Evolutionary conservation across 2,113 vertebrate species (phyloP).

Genomic region (Tyto alba): DNA sequence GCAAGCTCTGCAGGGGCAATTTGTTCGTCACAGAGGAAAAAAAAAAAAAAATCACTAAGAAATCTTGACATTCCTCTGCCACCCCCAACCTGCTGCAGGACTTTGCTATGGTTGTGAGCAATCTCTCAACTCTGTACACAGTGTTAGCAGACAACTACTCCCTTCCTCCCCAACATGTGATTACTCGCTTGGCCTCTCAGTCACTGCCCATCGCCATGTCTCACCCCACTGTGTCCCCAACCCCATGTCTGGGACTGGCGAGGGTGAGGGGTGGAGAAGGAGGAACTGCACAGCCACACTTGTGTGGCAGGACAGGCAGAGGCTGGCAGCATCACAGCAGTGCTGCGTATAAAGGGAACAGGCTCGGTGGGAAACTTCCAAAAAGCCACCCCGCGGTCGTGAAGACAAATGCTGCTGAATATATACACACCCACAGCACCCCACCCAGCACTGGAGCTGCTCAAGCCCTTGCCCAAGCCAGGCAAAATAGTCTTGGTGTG

Average conservation of each 20-base stretch:
- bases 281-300: neutral
- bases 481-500: accelerated
- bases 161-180: neutral
- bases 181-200: neutral
- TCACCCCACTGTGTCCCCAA: neutral
- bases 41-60: neutral
- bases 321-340: neutral
- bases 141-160: neutral
- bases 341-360: neutral
- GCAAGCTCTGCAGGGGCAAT: neutral
- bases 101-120: neutral
- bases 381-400: neutral
- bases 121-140: constrained; percentile 36
- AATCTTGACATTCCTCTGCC: neutral
- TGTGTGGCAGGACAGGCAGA: accelerated
- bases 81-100: neutral
- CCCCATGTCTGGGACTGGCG: accelerated
- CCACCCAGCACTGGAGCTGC: neutral
- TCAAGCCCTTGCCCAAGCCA: neutral
- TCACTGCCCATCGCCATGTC: neutral
- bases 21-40: accelerated
- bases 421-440: neutral
- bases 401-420: neutral
- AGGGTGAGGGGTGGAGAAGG: neutral
- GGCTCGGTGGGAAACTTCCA: neutral